phyloP scores from a whole-genome alignment of 1,140 invertebrate species.

The Aporrectodea caliginosa region DNA sequence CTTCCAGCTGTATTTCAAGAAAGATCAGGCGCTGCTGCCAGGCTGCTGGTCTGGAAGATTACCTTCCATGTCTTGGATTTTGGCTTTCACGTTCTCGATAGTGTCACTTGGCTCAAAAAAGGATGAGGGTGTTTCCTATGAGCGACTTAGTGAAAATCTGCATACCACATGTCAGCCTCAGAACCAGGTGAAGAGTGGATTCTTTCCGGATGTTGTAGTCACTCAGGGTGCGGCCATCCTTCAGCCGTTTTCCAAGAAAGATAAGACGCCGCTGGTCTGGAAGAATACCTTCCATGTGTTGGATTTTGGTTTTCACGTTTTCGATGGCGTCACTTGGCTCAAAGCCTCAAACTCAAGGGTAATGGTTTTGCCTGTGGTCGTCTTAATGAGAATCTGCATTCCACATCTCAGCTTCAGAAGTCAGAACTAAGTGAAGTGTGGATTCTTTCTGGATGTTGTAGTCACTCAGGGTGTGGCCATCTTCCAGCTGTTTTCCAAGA shows the following conservation, averaged over 20 bases:
- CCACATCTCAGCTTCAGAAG: constrained; percentile 65
- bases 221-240: constrained; percentile 69
- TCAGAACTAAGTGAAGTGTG: constrained; percentile 67
- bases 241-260: constrained; percentile 68
- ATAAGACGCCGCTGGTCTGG: constrained; percentile 57
- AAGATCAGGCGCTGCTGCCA: too few species aligned
- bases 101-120: too few species aligned
- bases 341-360: constrained; percentile 85
- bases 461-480: too few species aligned
- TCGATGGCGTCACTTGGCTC: constrained; percentile 87
- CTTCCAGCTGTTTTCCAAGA: constrained; percentile 65
- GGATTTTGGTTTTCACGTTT: constrained; percentile 73
- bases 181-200: constrained; percentile 50
- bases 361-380: constrained; percentile 84
- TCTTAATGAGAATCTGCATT: constrained; percentile 71
- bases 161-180: constrained; percentile 69
- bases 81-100: too few species aligned
- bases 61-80: too few species aligned
- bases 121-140: constrained; percentile 89
- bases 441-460: too few species aligned
- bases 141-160: constrained; percentile 90
- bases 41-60: too few species aligned
- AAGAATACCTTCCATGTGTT: constrained; percentile 48
- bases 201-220: constrained; percentile 76
- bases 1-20: too few species aligned